These are phyloP conservation scores for Tachysurus fulvidraco DNA, from an alignment of 2,113 vertebrate genomes.

Conservation along the genomic window DNA sequence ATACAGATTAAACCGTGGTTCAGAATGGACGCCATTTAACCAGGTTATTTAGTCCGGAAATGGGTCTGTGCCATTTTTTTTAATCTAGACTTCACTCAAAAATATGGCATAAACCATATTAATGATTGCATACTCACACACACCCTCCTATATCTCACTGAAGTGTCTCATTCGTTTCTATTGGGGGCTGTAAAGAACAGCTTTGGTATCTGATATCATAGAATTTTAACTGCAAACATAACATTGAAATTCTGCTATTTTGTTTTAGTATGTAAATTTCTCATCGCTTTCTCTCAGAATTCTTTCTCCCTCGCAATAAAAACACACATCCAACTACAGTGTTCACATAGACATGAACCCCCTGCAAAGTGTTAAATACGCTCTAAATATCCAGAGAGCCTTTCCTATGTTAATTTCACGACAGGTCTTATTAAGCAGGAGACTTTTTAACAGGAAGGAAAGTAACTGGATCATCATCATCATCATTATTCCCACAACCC, in stretches of 20 bases:
- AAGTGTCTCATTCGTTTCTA: neutral
- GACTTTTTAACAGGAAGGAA: neutral
- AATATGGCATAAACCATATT: neutral
- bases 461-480: neutral
- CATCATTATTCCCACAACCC: neutral
- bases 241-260: neutral
- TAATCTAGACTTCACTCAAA: neutral
- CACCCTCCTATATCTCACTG: neutral
- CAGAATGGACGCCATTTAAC: neutral
- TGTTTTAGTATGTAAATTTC: neutral
- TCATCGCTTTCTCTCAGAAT: conserved; percentile 11
- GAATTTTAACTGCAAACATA: neutral
- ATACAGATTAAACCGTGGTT: neutral
- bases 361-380: neutral
- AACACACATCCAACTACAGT: neutral
- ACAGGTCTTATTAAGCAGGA: neutral
- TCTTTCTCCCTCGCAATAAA: neutral
- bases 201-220: neutral
- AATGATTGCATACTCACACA: neutral
- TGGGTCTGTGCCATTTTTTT: neutral
- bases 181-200: neutral
- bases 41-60: neutral
- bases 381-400: neutral
- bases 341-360: conserved; percentile 7
- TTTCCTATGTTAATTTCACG: neutral